phyloP scores from a whole-genome alignment of 2,797 vertebrate genomes.

The Helostoma temminkii region DNA sequence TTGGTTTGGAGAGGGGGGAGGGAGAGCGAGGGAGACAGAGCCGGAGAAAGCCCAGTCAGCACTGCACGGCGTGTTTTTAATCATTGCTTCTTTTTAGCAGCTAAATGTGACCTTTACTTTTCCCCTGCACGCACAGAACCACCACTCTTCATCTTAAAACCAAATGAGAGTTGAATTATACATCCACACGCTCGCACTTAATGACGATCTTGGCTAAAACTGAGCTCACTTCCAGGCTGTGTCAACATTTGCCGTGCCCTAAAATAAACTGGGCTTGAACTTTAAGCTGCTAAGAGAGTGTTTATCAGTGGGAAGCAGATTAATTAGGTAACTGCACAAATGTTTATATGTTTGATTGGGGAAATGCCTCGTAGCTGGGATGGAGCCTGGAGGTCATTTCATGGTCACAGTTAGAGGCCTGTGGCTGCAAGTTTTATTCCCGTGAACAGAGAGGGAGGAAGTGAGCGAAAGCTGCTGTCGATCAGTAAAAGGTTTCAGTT shows the following conservation, averaged over 20 bases:
- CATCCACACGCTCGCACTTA: constrained; percentile 2
- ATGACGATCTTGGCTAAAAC: constrained; percentile 15
- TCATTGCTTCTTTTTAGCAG: constrained; percentile 75
- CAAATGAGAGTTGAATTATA: constrained; percentile 8
- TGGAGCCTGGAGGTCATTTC: constrained; percentile 58
- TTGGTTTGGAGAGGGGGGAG: constrained; percentile 89
- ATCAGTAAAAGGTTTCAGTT: background rate
- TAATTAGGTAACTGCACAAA: constrained; percentile 9
- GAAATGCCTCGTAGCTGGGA: background rate
- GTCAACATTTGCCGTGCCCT: constrained; percentile 22
- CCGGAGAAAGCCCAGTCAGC: constrained; percentile 87
- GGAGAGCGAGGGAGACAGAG: constrained; percentile 56
- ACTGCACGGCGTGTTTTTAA: constrained; percentile 88
- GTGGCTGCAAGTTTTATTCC: constrained; percentile 28
- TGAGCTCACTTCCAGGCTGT: constrained; percentile 23
- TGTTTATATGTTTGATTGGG: background rate
- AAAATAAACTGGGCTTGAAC: constrained; percentile 41
- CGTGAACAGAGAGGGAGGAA: background rate
- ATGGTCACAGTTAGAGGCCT: constrained; percentile 54
- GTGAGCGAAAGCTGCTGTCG: background rate
- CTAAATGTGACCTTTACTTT: constrained; percentile 66
- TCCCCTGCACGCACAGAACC: constrained; percentile 21
- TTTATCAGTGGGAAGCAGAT: constrained; percentile 16
- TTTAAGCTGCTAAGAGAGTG: constrained; percentile 14
- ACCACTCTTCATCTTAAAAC: background rate